Base-by-base conservation (phyloP, 2,888 invertebrate genomes). In the Nysson spinosus region DNA sequence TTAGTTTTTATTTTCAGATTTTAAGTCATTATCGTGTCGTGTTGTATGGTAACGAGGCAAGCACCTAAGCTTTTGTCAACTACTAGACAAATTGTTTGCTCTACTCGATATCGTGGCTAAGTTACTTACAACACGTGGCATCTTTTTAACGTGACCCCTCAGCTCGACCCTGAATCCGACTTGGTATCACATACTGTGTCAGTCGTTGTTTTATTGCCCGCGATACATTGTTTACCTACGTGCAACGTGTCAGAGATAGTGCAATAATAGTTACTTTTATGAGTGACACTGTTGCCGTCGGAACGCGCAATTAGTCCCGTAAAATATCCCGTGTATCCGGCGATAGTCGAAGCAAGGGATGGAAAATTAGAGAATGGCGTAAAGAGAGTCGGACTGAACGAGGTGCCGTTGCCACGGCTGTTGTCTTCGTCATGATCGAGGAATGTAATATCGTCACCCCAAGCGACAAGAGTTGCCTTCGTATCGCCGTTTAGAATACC, bases 361-460 rank as follows among this genome's bases (percentile, higher is more conserved):
- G 26, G 16, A 28, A 63, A 58, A 55, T 58, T 50, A 44, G 35
- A 44, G 22, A 57, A 43, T 30, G 55, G 37, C 30, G n/a, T 26
- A 19, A 34, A 16, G 32, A 30, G 39, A 40, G 34, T 44, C 50
- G 46, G 58, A 60, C 50, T 55, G 30, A 54, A 60, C 47, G 42
- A 64, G 69, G 35, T 42, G 58, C 28, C 60, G 60, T n/a, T 46
- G 64, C 46, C 52, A 77, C 74, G 75, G 78, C 81, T 82, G 84
- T 84, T 85, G 83, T 84, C 82, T 81, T 83, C 85, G 83, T 85
- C 86, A 86, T 80, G 83, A 87, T 86, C 85, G 78, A 84, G 86
- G 87, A 87, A 87, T 87, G 87, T 81, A 87, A 87, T 87, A 87
- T 87, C 85, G 85, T 86, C 87, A 85, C 87, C 86, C 87, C 80